A percentile compares a stretch with the other conserved stretches of the same genome.
Evolutionary conservation across 2,797 vertebrate species (phyloP).

Genomic region (Nyctibius grandis): DNA sequence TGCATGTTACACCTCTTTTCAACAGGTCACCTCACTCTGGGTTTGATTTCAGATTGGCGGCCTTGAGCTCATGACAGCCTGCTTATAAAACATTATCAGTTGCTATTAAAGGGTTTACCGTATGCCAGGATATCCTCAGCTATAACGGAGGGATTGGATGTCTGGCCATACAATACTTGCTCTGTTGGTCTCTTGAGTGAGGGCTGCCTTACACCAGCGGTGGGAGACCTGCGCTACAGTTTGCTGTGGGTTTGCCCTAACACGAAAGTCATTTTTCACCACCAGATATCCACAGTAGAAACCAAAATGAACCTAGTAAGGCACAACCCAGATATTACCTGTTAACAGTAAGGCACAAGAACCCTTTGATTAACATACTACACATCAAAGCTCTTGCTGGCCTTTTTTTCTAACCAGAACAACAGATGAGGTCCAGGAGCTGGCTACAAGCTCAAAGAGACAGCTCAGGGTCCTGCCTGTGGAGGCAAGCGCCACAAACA

Average conservation of each 20-base stretch:
- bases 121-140: neutral
- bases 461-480: neutral
- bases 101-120: neutral
- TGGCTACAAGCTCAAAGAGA: neutral
- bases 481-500: neutral
- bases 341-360: neutral
- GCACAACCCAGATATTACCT: neutral
- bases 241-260: neutral
- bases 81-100: neutral
- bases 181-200: fast-evolving
- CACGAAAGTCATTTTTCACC: neutral
- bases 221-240: neutral
- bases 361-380: neutral
- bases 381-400: neutral
- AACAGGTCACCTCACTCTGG: neutral
- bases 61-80: neutral
- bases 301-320: slow-evolving; percentile 2
- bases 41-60: neutral
- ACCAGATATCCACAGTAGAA: neutral
- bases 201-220: neutral
- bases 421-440: neutral
- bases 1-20: neutral
- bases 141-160: neutral
- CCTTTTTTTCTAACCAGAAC: neutral
- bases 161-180: neutral